Base-by-base conservation (phyloP, 2,797 vertebrate genomes). In the Eremophila alpestris region DNA sequence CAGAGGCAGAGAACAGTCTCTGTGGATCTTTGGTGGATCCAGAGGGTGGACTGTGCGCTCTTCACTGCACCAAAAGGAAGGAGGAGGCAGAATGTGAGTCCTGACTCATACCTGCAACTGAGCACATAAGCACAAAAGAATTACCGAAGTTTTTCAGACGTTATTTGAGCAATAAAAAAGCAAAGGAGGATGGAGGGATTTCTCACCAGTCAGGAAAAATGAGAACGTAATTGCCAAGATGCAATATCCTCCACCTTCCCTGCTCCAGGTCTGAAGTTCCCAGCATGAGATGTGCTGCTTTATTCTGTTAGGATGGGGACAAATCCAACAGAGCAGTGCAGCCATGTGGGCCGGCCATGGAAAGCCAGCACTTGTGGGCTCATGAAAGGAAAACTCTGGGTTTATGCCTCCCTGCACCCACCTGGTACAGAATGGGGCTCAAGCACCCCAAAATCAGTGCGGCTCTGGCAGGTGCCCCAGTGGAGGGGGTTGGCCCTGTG, bases 401-500 rank as follows among this genome's bases (percentile, higher is more conserved):
- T 38, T 38, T 38, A 38, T 34, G 17, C 21, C 26, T 41, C 38
- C 32, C 40, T 30, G 46, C 0, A 3, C 26, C 13, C 36, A 30
- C 10, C 5, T 4, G 2, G 46, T 19, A 43, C 0, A 2, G 49
- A 24, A 17, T 0, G 4, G 21, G 26, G 48, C 48, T 79, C 55
- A 38, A 63, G n/a, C n/a, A 4, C 56, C 75, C 40, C 64, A n/a
- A 76, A 85, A 76, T 46, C 51, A 24, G 1, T 1, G 26, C 1
- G 5, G 24, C 30, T 82, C 30, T 26, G 20, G n/a, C 34, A 41
- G 43, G 24, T 71, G 34, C 24, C 40, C 27, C 2, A 1, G 38
- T 2, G 4, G 45, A 65, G 29, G 1, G 1, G 13, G 13, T 3
- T 9, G 3, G 11, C 11, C 17, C 20, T 20, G 1, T 1, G 26